Evolutionary conservation across 2,113 vertebrate genomes (phyloP).

Genomic region (Leptosomus discolor): DNA sequence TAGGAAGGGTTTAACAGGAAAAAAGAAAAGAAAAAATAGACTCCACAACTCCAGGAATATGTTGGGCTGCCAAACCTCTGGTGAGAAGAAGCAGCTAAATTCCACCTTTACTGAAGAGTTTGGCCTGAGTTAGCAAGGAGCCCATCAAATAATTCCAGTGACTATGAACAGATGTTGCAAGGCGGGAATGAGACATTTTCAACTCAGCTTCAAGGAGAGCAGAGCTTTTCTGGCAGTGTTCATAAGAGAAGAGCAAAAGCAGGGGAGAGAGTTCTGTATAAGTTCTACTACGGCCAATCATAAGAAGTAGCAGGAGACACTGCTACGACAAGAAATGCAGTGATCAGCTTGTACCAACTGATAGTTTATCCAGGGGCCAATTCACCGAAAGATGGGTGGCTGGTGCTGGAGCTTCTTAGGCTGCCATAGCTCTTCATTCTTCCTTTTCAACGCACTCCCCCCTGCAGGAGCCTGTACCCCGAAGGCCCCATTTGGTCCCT

Average conservation of each 20-base stretch:
- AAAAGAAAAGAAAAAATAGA: neutral
- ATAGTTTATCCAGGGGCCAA: neutral
- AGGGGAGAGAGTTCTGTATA: neutral
- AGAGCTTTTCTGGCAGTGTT: neutral
- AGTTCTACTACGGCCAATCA: rapidly evolving
- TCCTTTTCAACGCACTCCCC: neutral
- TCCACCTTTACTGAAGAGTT: neutral
- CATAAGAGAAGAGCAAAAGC: neutral
- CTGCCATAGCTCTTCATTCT: neutral
- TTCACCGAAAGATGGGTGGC: neutral
- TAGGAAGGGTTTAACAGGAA: neutral
- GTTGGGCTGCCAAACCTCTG: neutral
- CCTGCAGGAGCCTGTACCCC: neutral
- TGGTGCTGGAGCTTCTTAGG: neutral
- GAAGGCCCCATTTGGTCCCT: neutral
- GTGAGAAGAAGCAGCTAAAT: neutral
- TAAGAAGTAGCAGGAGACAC: neutral
- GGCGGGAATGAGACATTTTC: neutral
- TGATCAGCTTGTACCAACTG: neutral
- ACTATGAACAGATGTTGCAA: neutral
- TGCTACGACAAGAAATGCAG: neutral
- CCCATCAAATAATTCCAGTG: neutral
- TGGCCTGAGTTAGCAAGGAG: neutral
- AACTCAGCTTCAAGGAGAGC: neutral
- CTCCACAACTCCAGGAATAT: neutral